Evolutionary conservation across 2,113 vertebrate species (phyloP), one percentile per base, ranked within the genome.

Genomic region (Thryonomys swinderianus): DNA sequence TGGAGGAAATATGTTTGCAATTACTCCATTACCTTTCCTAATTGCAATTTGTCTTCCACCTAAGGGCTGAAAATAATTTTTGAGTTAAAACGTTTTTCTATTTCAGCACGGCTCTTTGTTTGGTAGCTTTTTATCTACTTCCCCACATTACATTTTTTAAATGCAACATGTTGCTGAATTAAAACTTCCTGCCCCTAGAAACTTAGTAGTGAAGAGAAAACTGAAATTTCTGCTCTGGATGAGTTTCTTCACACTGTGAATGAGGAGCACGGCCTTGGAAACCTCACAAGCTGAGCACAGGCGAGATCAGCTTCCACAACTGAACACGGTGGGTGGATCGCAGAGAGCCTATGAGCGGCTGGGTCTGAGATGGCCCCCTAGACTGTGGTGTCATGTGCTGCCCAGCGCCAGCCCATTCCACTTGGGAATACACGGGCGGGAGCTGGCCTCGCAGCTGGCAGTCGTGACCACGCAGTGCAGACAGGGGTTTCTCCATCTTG

Each of bases 1-100:
- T 61, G n/a, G 48, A 84, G 74, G 76, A 88, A 96, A 95, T 86
- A 84, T 96, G 76, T 87, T 97, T 95, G 92, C 85, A 96, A 94
- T 98, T 94, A 97, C 64, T 95, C 45, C 55, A 92, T 83, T 78
- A 69, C n/a, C 71, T 67, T n/a, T 23, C 42, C 81, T 92, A 92
- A 96, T 85, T 96, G 79, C 74, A 96, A 95, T 96, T 95, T 95
- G 92, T 96, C 90, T 96, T 97, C 62, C 93, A 97, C 95, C 85
- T 80, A 1, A 45, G 73, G 53, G 69, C 90, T 96, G 64, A 74
- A 93, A 97, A 92, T 93, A 92, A 95, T 94, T 97, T 95, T 95
- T 97, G 17, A 90, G 94, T 96, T 96, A 94, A 30, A 81, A 88
- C 34, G 55, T 96, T 83, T 62, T 97, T 96, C 32, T 80, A 42